Base-by-base conservation (phyloP, 2,113 vertebrate genomes). In the Tragelaphus imberbis region DNA sequence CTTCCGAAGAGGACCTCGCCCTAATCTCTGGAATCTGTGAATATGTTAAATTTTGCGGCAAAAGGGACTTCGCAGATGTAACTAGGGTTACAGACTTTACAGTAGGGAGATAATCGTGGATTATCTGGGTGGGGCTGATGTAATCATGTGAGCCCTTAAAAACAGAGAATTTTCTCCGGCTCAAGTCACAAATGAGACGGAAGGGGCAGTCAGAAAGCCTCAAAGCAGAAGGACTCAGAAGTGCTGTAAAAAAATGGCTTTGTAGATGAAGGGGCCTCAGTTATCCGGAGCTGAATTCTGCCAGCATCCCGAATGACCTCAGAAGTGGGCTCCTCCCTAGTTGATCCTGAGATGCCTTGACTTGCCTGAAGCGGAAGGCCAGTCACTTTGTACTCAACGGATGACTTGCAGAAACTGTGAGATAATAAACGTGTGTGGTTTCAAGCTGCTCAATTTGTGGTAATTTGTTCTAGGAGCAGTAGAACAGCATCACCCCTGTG, bases 91-190 rank as follows among this genome's bases (percentile, higher is more conserved):
- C 2, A 19, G 59, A 56, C 86, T 14, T 36, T 55, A 55, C 44
- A 68, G 33, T 13, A 19, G 30, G 28, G 53, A 68, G 25, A 71
- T 47, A 21, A 21, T 23, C 11, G 2, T 92, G 68, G 19, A 68
- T 44, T 68, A 36, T 68, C 49, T 68, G 44, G 82, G 58, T 44
- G 68, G 33, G 11, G 16, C 94, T 5, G 36, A 16, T 40, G 25
- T 88, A 65, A 91, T 80, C 92, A 40, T 30, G 10, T 19, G 36
- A 71, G 28, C 53, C 40, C 71, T 90, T 85, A 75, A 68, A 82
- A 93, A 71, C 33, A 59, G 77, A 97, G 85, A 71, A 40, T 92
- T 96, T 92, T 86, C n/a, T 84, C 94, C 40, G 25, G 30, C 47
- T 53, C 51, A 71, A 65, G 40, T 86, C 23, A 3, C 65, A 49